Evolutionary conservation across 2,797 vertebrate species (phyloP), one percentile per base, ranked within the genome.

Genomic region (Numenius phaeopus): DNA sequence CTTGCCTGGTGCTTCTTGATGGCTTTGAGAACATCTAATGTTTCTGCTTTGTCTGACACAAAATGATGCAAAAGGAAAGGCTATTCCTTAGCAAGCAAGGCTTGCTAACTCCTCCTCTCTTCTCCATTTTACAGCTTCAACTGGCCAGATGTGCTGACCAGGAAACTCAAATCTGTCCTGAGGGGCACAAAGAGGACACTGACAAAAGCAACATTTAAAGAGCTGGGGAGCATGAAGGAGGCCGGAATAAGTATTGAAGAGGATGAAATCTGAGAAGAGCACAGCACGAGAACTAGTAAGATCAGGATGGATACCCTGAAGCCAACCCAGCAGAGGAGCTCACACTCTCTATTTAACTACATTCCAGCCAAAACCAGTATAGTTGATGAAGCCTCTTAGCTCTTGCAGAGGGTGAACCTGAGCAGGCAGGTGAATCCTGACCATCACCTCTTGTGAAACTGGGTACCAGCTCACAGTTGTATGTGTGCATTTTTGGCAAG

Each of bases 101-200:
- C 20, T 14, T 20, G 8, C 10, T 85, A 27, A 94, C 40, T 49
- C 20, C 15, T 66, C 24, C 64, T 72, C 15, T 47, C 50, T 66
- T 85, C 42, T 87, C 37, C 37, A 3, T 83, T 93, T 93, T 70
- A n/a, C 90, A 98, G 98, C 27, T 84, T 85, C 11, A 93, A 89
- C 11, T 98, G 97, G 98, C 89, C 97, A 65, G 89, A 96, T 21
- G 20, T 46, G 12, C 90, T 98, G 82, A 96, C 94, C 54, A 95
- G 91, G 73, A 98, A 98, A 96, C 86, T 98, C 79, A 97, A 83
- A 82, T 67, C 29, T 29, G 97, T 96, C 44, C 90, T 98, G 88
- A 96, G 61, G 30, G 59, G 39, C 66, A 95, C 93, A 17, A 95
- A 52, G 59, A 92, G n/a, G n/a, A 88, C 54, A 10, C 10, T 37